These are phyloP conservation scores for Heliconius cydno DNA, from an alignment of 2,888 invertebrate species.

Conservation along the genomic window DNA sequence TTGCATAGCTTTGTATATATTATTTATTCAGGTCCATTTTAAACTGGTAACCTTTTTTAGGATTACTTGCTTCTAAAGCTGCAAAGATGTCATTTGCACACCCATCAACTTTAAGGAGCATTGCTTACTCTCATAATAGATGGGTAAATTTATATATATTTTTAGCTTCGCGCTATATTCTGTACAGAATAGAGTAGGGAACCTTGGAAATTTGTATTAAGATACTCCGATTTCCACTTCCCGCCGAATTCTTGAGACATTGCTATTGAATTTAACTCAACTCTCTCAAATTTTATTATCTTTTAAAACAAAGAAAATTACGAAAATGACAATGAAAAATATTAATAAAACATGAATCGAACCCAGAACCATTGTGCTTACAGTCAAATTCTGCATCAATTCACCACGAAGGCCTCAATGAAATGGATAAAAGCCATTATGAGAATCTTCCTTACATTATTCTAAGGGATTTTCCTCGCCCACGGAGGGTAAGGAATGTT, in stretches of 20 bases:
- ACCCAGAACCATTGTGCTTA: neutral
- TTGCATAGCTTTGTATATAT: no score
- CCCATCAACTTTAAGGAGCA: neutral
- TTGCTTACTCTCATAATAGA: neutral
- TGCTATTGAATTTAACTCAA: no score
- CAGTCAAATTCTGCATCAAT: neutral
- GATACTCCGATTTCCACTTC: no score
- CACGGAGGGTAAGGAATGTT: constrained; percentile 33
- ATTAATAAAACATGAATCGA: neutral
- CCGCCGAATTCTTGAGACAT: no score
- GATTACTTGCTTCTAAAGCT: neutral
- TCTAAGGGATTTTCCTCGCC: constrained; percentile 1
- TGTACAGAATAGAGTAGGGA: no score
- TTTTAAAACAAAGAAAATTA: no score
- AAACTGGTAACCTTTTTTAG: neutral
- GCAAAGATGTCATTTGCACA: neutral
- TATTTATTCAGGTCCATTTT: no score
- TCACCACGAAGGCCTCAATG: neutral
- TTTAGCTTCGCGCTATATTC: no score
- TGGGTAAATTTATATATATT: neutral
- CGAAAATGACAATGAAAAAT: neutral
- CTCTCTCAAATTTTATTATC: no score
- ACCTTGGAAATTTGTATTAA: no score
- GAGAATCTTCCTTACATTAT: neutral
- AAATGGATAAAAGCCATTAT: constrained; percentile 5